Evolutionary conservation across 2,888 invertebrate species (phyloP).

Genomic region (Sarcophaga variegata): DNA sequence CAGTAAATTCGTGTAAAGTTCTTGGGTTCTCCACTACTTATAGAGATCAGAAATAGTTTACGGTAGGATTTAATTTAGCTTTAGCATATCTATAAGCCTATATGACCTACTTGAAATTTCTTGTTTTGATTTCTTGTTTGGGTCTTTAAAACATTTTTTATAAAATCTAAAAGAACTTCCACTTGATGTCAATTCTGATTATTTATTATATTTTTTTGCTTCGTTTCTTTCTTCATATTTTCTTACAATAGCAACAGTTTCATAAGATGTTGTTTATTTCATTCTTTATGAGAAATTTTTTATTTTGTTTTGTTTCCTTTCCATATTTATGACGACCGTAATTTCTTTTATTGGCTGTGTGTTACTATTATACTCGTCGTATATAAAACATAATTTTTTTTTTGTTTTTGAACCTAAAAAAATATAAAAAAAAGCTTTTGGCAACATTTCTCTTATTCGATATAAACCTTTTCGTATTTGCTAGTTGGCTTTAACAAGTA

Average conservation of each 20-base stretch:
- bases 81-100: too few species aligned
- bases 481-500: background rate
- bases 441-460: constrained; percentile 33
- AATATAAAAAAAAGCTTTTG: constrained; percentile 28
- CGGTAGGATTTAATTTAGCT: too few species aligned
- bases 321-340: background rate
- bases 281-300: background rate
- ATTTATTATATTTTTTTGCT: background rate
- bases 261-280: background rate
- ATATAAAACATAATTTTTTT: constrained; percentile 26
- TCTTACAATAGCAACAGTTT: constrained; percentile 46
- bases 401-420: constrained; percentile 3
- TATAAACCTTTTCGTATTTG: background rate
- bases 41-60: too few species aligned
- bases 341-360: constrained; percentile 52
- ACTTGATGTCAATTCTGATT: background rate
- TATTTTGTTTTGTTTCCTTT: background rate
- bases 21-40: too few species aligned
- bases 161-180: background rate
- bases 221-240: constrained; percentile 2
- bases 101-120: too few species aligned
- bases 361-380: background rate
- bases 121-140: too few species aligned
- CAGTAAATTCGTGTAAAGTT: too few species aligned
- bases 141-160: too few species aligned